Base-by-base conservation (phyloP, 2,888 invertebrate species). In the Cephus nigrinus region DNA sequence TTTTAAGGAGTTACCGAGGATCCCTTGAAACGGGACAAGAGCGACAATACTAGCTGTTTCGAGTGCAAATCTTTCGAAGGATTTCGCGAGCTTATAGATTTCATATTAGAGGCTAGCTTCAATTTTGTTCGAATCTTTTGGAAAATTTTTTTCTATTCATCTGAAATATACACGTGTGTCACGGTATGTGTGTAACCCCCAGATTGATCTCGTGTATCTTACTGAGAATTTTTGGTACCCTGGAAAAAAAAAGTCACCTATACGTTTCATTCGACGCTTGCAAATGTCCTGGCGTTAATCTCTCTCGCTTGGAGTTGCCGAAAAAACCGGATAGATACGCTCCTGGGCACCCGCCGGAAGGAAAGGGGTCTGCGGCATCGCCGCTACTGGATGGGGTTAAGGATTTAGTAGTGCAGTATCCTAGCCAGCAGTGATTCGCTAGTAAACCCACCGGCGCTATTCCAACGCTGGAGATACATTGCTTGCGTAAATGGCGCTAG, bases 341-440 rank as follows among this genome's bases (percentile, higher is more conserved):
- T 76, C 36, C 74, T 69, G 81, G 75, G 74, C 69, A 68, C 40
- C 40, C 40, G 73, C 78, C 77, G 78, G 80, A 80, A 81, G 78
- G 78, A 80, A 81, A 80, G 78, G 80, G 75, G 83, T 34, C 75
- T 78, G 68, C 75, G 77, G 69, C 76, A 73, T 55, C 35, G 34
- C 77, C 30, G 75, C 75, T 68, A 77, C 75, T 74, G 77, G 79
- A 75, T 76, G 74, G 77, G 79, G 40, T 40, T 74, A 75, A 80
- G 81, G 78, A 81, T 82, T 82, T 81, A 82, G 80, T 80, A 79
- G 79, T 80, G 73, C 69, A 78, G 78, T 82, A 84, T 84, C 84
- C 77, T 81, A 79, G 79, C 79, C 79, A 72, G 80, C 84, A 78
- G 77, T 80, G 81, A 82, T 82, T 82, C 81, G 79, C 81, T 73